Percentiles rank a stretch among this genome's conserved stretches.
Conservation (phyloP, 2,113 vertebrate species). For the Peromyscus polionotus region DNA sequence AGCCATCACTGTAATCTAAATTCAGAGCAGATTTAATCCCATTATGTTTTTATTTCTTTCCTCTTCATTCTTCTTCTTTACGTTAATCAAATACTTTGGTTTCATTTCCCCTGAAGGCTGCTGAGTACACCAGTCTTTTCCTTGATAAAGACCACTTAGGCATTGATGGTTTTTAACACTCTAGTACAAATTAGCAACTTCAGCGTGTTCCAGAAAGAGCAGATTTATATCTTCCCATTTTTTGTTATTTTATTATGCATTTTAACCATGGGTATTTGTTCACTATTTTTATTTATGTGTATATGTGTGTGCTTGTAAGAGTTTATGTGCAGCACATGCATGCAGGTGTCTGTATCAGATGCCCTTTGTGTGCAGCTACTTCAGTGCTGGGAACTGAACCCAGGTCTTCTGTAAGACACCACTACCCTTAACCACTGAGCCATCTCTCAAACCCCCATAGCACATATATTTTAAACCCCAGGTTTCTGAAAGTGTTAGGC, state of each 20-base stretch:
- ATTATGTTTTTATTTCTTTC: background rate
- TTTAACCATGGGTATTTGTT: background rate
- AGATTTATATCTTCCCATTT: background rate
- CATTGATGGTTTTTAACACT: background rate
- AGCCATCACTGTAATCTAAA: background rate
- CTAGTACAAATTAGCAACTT: background rate
- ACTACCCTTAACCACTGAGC: background rate
- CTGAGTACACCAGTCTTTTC: background rate
- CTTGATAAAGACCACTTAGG: background rate
- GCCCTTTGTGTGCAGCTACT: background rate
- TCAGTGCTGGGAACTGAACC: background rate
- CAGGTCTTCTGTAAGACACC: background rate
- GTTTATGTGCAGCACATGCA: background rate
- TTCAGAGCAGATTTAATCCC: background rate
- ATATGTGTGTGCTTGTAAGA: background rate
- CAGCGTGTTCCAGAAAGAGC: background rate
- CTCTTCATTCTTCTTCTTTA: background rate
- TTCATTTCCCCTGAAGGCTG: background rate
- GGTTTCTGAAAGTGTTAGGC: background rate
- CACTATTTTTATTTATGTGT: background rate
- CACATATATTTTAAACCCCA: background rate
- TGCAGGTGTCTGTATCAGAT: background rate
- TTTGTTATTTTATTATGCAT: background rate
- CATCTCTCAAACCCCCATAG: background rate
- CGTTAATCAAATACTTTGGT: background rate